Evolutionary conservation across 2,888 invertebrate species (phyloP), one percentile per base, ranked within the genome.

Genomic region (Nomada fucata): DNA sequence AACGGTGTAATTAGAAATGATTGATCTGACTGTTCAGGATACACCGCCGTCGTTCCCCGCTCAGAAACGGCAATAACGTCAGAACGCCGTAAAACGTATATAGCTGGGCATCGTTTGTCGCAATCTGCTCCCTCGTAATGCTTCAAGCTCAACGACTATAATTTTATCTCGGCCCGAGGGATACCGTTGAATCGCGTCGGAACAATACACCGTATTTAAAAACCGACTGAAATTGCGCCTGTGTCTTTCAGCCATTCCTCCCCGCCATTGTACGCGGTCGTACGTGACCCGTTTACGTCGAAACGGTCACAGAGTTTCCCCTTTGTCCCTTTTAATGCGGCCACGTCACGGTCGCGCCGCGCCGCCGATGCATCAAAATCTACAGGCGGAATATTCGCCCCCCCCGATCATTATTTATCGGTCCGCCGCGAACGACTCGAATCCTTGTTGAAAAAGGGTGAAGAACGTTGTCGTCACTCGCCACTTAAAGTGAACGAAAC

Each of bases 201-300:
- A 47, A 13, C 23, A 53, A 55, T 55, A 36, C 23, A n/a, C 0
- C 20, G 26, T 71, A 70, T 61, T 79, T 71, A 67, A 71, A 65
- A 55, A 47, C 20, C n/a, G 15, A 5, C 50, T 23, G 29, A 47
- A 71, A 65, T 65, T 47, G 42, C 20, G n/a, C 59, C 52, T 11
- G 26, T 50, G 42, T 53, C 53, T 47, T 76, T 47, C 36, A n/a
- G 53, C 29, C 23, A 20, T 50, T 26, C 11, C 44, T n/a, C 11
- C 15, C 13, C 9, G 15, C 9, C 29, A 20, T 59, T 53, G 29
- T 47, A 7, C 42, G 52, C 65, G 11, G 60, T 36, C 18, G 23
- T 65, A 55, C 71, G 65, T 71, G 71, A 77, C 78, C 60, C 36
- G 65, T 67, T 79, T 77, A 61, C 60, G 0, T 36, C n/a, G 47